These are phyloP conservation scores for Phyllotreta cruciferae DNA, from an alignment of 2,888 invertebrate species.

Conservation along the genomic window DNA sequence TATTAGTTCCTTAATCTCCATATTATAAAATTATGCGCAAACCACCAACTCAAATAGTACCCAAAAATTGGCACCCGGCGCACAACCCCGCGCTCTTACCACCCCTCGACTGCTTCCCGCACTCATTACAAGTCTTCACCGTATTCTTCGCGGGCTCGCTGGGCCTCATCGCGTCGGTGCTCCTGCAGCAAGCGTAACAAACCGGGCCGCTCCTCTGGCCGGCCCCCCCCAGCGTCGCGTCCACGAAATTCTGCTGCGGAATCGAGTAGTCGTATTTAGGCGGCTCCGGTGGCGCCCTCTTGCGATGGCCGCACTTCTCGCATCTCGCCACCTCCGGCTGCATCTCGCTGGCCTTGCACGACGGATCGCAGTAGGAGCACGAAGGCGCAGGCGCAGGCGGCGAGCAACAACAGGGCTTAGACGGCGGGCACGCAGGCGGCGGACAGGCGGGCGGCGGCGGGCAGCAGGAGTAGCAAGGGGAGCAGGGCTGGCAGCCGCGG, in stretches of 20 bases:
- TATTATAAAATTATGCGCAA: no score
- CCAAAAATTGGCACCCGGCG: no score
- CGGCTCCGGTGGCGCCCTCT: no score
- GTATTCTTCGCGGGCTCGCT: background rate
- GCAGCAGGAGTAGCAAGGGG: background rate
- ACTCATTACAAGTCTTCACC: background rate
- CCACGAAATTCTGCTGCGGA: background rate
- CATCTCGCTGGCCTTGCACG: no score
- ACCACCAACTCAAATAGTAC: no score
- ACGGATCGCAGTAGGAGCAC: background rate
- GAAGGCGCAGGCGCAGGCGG: background rate
- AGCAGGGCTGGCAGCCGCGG: background rate
- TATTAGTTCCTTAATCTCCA: no score
- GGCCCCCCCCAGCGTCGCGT: no score
- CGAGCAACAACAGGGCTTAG: constrained; percentile 19
- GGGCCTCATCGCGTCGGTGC: background rate
- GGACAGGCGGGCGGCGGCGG: background rate
- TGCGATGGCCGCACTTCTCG: no score
- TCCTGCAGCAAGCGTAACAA: background rate
- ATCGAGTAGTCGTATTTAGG: background rate
- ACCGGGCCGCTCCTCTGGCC: background rate
- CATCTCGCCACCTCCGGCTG: no score
- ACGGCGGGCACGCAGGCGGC: background rate
- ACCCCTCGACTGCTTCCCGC: background rate
- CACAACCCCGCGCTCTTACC: no score